Percentiles rank a stretch among this genome's conserved stretches.
These are phyloP conservation scores for Apaloderma vittatum DNA, from an alignment of 2,113 vertebrate species.

Conservation along the genomic window DNA sequence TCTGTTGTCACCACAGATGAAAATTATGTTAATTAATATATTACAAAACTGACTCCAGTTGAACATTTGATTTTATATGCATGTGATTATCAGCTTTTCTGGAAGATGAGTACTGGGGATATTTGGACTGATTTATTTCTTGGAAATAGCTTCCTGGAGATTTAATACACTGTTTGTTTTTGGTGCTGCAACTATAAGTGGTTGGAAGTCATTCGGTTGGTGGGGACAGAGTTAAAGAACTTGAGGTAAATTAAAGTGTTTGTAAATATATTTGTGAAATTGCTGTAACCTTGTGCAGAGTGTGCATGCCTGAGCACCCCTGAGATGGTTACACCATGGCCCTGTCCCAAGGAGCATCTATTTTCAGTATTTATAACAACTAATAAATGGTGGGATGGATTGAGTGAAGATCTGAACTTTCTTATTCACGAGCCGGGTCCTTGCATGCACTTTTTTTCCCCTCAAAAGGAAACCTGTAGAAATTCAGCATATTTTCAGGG, in stretches of 20 bases:
- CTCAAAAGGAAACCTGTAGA: neutral
- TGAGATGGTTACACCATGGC: neutral
- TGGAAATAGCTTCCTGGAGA: slow-evolving; percentile 24
- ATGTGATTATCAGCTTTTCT: slow-evolving; percentile 47
- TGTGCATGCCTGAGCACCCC: neutral
- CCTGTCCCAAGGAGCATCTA: neutral
- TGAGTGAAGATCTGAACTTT: neutral
- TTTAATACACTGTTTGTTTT: slow-evolving; percentile 43
- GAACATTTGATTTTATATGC: slow-evolving; percentile 32
- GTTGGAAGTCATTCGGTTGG: neutral
- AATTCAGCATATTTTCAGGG: neutral
- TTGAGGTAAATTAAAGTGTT: neutral
- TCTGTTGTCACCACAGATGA: slow-evolving; percentile 55
- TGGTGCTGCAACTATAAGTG: neutral
- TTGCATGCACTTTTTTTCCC: neutral
- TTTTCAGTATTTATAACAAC: neutral
- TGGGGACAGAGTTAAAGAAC: neutral
- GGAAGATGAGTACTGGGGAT: slow-evolving; percentile 41
- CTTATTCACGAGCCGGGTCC: fast-evolving
- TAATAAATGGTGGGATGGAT: neutral
- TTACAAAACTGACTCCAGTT: slow-evolving; percentile 51
- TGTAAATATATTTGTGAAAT: neutral
- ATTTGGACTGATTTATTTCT: slow-evolving; percentile 15
- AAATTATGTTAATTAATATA: slow-evolving; percentile 72
- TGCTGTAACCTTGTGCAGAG: neutral